Conservation (phyloP, 2,113 vertebrate species). For the Aramus guarauna region DNA sequence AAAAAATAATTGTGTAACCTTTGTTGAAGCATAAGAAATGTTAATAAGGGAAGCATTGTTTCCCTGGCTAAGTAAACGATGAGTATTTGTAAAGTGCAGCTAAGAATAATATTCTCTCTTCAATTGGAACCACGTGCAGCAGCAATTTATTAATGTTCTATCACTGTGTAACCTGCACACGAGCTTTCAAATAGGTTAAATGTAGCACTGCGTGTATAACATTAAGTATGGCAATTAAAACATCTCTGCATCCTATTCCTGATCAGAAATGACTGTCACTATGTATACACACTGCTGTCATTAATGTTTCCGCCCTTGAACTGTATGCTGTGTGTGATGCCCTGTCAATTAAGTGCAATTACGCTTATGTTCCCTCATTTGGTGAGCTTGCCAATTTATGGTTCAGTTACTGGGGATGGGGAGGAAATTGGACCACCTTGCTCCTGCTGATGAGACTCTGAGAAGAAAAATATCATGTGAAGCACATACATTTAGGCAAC, state of each 20-base stretch:
- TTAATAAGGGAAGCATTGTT: not conserved
- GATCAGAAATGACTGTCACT: not conserved
- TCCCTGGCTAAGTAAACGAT: not conserved
- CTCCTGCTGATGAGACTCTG: not conserved
- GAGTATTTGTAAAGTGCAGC: not conserved
- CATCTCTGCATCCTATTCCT: not conserved
- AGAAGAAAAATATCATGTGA: not conserved
- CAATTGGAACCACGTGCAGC: not conserved
- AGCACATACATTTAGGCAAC: not conserved
- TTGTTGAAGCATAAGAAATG: not conserved
- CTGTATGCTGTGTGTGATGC: not conserved
- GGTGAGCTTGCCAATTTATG: not conserved
- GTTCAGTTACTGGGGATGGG: not conserved
- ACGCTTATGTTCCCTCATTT: not conserved
- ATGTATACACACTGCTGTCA: not conserved
- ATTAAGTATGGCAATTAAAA: not conserved
- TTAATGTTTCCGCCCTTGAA: not conserved
- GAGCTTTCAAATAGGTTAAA: constrained; percentile 34
- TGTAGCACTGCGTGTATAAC: not conserved
- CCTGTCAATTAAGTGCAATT: constrained; percentile 25
- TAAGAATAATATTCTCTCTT: not conserved
- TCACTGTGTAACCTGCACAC: not conserved
- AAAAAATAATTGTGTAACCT: not conserved
- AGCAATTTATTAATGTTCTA: constrained; percentile 25
- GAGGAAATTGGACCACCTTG: not conserved